Evolutionary conservation across 2,113 vertebrate genomes (phyloP).

Genomic region (Acinonyx jubatus): DNA sequence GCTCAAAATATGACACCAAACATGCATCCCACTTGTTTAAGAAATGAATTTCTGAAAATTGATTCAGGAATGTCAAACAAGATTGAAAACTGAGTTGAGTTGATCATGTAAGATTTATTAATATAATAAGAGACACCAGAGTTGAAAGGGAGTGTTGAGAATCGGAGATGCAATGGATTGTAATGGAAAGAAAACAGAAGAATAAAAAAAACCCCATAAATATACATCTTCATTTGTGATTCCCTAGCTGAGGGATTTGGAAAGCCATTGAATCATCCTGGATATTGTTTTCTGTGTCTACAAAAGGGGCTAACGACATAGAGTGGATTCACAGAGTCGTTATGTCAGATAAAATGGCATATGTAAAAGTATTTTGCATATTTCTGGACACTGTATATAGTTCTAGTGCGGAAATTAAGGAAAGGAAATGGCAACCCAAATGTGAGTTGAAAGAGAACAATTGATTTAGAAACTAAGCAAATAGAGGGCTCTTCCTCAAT

Average conservation of each 20-base stretch:
- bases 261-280: neutral
- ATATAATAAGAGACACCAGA: neutral
- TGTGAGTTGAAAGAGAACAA: neutral
- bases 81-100: neutral
- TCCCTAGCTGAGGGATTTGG: neutral
- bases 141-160: neutral
- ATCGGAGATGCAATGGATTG: neutral
- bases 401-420: neutral
- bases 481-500: neutral
- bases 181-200: constrained; percentile 14
- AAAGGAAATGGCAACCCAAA: neutral
- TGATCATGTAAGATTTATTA: neutral
- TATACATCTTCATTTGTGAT: neutral
- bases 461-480: neutral
- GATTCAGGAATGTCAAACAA: neutral
- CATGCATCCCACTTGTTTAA: neutral
- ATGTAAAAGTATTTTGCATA: neutral
- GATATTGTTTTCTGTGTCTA: neutral
- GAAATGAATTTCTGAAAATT: constrained; percentile 9
- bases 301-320: neutral
- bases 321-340: neutral
- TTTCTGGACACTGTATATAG: neutral
- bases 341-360: neutral
- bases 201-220: neutral
- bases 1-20: neutral